Percentiles rank a stretch among this genome's conserved stretches.
phyloP scores from a whole-genome alignment of 2,888 invertebrate species.

The Oxycera nigricornis region DNA sequence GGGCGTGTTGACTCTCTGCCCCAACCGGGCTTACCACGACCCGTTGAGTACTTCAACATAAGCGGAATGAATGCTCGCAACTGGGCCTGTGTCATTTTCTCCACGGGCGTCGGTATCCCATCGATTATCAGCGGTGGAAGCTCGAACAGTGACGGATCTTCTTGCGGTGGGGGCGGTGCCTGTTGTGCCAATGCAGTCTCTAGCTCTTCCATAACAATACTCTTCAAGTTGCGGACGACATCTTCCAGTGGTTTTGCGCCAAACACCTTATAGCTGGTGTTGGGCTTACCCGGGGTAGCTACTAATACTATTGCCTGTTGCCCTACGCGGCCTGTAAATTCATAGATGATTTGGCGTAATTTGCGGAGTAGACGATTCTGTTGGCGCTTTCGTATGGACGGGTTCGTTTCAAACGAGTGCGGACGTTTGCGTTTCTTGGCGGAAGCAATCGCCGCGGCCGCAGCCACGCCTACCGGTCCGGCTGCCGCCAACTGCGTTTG shows the following conservation, averaged over 20 bases:
- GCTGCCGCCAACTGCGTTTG: slow-evolving; percentile 96
- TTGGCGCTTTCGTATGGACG: slow-evolving; percentile 93
- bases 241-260: slow-evolving; percentile 96
- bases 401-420: slow-evolving; percentile 96
- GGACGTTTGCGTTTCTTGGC: slow-evolving; percentile 94
- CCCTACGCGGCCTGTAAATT: slow-evolving; percentile 95
- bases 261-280: slow-evolving; percentile 95
- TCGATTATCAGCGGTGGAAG: slow-evolving; percentile 95
- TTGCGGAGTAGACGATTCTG: slow-evolving; percentile 91
- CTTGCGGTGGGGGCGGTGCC: slow-evolving; percentile 78
- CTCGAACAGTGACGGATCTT: slow-evolving; percentile 93
- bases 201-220: slow-evolving; percentile 93
- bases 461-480: slow-evolving; percentile 96
- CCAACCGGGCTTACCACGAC: slow-evolving; percentile 97
- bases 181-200: slow-evolving; percentile 93
- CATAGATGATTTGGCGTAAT: slow-evolving; percentile 91
- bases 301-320: slow-evolving; percentile 96
- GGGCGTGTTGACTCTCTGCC: slow-evolving; percentile 95
- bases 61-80: slow-evolving; percentile 94
- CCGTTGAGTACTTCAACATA: slow-evolving; percentile 97
- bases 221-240: slow-evolving; percentile 89
- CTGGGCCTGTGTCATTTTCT: slow-evolving; percentile 99
- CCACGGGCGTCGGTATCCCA: slow-evolving; percentile 97
- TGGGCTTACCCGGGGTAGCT: slow-evolving; percentile 95
- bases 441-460: slow-evolving; percentile 95